Evolutionary conservation across 2,888 invertebrate species (phyloP).

Genomic region (Agrochola macilenta): DNA sequence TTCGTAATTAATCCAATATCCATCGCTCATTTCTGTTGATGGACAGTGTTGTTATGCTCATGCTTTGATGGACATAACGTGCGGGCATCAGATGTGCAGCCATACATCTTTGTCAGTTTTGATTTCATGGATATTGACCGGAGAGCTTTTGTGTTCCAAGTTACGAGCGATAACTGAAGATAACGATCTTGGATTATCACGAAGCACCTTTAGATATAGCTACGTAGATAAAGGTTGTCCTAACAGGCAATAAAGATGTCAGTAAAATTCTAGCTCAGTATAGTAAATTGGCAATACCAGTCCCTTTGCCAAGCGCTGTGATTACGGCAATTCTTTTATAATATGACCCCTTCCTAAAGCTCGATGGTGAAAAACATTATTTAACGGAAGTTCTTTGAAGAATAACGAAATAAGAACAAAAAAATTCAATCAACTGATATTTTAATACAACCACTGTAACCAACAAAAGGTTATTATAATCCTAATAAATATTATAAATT

Average conservation of each 20-base stretch:
- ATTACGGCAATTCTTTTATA: background rate
- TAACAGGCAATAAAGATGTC: too few species aligned
- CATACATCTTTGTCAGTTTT: conserved; percentile 10
- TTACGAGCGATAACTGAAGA: background rate
- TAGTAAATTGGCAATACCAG: conserved; percentile 1
- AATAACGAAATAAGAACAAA: background rate
- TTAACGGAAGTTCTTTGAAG: conserved; percentile 1
- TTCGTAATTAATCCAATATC: background rate
- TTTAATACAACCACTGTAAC: background rate
- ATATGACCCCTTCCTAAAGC: background rate
- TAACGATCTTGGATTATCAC: background rate
- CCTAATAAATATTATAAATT: too few species aligned
- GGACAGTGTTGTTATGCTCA: background rate
- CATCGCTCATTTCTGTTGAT: background rate
- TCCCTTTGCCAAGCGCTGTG: conserved; percentile 11
- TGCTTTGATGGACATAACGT: background rate
- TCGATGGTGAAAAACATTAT: conserved; percentile 10
- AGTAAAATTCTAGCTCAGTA: background rate
- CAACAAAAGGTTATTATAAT: background rate
- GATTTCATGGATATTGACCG: background rate
- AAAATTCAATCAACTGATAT: background rate
- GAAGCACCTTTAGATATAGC: background rate
- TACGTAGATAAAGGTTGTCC: background rate
- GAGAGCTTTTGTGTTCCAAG: background rate
- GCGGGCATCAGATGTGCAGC: background rate